Conservation (phyloP, 2,797 vertebrate species). For the Galagoides demidoff region DNA sequence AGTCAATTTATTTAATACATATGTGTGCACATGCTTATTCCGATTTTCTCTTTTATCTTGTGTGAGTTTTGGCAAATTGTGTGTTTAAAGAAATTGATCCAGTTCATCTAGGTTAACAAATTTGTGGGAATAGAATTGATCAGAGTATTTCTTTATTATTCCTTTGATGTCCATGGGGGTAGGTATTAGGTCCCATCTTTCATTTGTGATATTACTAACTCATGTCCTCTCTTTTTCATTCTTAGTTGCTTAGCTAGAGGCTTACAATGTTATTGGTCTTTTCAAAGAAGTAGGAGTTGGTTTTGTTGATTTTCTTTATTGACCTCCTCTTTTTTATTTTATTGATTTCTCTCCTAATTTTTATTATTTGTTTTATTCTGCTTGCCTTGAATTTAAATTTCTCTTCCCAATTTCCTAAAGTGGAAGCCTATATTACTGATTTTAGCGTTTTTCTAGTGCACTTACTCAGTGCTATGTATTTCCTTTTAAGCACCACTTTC, state of each 20-base stretch:
- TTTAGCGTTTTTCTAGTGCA: neutral
- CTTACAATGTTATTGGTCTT: neutral
- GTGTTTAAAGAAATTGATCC: neutral
- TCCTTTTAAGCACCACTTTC: neutral
- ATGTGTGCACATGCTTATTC: neutral
- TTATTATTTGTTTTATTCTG: neutral
- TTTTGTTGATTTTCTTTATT: neutral
- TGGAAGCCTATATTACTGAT: neutral
- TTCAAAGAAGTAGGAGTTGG: neutral
- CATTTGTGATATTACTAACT: neutral
- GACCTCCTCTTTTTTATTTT: neutral
- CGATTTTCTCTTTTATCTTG: neutral
- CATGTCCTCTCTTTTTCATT: neutral
- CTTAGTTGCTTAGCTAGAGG: neutral
- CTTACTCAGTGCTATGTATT: neutral
- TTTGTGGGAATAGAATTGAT: neutral
- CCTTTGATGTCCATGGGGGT: neutral
- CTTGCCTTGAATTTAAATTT: neutral
- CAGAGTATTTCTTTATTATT: neutral
- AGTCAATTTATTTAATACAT: neutral
- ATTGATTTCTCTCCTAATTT: neutral
- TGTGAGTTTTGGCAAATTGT: neutral
- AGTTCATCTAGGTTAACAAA: neutral
- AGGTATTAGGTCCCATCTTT: neutral
- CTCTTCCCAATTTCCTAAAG: neutral